Percentiles rank a stretch among this genome's conserved stretches.
phyloP scores from a whole-genome alignment of 2,797 vertebrate species.

The Sylvilagus floridanus region DNA sequence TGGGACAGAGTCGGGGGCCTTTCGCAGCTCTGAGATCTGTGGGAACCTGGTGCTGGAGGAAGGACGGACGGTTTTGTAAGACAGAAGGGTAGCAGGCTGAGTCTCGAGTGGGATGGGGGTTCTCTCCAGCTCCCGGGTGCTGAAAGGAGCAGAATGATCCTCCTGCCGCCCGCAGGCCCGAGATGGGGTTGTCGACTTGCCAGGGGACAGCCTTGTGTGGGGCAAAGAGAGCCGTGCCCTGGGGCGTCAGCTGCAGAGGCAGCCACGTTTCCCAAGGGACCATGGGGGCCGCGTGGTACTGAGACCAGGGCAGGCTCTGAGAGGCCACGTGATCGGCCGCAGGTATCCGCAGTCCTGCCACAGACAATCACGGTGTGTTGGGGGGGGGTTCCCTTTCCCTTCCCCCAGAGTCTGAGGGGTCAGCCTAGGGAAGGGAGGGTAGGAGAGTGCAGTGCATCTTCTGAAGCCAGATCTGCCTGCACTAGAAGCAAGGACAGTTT shows the following conservation, averaged over 20 bases:
- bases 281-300: not conserved
- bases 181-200: not conserved
- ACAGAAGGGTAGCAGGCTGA: not conserved
- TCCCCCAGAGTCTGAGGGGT: not conserved
- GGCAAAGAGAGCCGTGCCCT: not conserved
- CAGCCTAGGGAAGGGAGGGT: not conserved
- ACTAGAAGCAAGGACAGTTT: not conserved
- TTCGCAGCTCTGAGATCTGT: not conserved
- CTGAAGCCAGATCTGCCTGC: not conserved
- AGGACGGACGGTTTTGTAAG: not conserved
- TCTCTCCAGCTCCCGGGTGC: not conserved
- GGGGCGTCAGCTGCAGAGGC: not conserved
- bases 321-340: not conserved
- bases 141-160: not conserved
- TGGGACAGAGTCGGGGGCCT: not conserved
- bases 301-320: too few species aligned
- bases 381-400: not conserved
- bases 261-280: not conserved
- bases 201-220: not conserved
- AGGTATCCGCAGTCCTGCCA: not conserved
- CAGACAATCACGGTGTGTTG: not conserved
- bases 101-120: not conserved
- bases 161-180: not conserved
- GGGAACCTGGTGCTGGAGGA: not conserved
- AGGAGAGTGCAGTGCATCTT: not conserved